Conservation (phyloP, 37 sponge, comb jelly and placozoan genomes). For the Tethya wilhelma region DNA sequence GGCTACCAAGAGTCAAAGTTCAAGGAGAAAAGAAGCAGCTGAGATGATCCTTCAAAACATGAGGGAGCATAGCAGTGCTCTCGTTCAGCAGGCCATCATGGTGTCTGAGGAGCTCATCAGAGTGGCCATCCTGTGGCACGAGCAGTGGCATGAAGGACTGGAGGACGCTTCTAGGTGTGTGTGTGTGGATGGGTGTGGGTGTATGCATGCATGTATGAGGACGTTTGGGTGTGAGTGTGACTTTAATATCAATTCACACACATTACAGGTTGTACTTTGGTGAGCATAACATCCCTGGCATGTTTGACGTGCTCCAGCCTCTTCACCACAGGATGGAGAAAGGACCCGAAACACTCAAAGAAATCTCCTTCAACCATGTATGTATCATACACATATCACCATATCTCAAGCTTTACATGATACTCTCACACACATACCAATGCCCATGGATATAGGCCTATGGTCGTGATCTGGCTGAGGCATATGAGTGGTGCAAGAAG, state of each 20-base stretch:
- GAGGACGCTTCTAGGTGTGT: conserved; percentile 89
- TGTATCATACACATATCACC: background rate
- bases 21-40: conserved; percentile 77
- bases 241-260: background rate
- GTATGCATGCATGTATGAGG: background rate
- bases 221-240: background rate
- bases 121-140: conserved; percentile 98
- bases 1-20: conserved; percentile 79
- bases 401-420: background rate
- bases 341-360: conserved; percentile 88
- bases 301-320: conserved; percentile 91
- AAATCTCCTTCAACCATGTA: conserved; percentile 89
- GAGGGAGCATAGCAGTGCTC: conserved; percentile 83
- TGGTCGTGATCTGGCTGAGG: conserved; percentile 96
- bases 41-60: conserved; percentile 83
- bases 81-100: conserved; percentile 94
- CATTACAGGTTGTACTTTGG: conserved; percentile 76
- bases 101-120: conserved; percentile 96
- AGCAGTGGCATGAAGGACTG: conserved; percentile 98
- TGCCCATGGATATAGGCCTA: conserved; percentile 64
- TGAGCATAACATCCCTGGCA: conserved; percentile 89
- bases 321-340: conserved; percentile 87
- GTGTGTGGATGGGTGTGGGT: conserved; percentile 2
- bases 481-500: conserved; percentile 95
- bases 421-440: background rate